Percentiles rank a stretch among this genome's conserved stretches.
Conservation (phyloP, 2,888 invertebrate genomes). For the Drosophila koepferae region DNA sequence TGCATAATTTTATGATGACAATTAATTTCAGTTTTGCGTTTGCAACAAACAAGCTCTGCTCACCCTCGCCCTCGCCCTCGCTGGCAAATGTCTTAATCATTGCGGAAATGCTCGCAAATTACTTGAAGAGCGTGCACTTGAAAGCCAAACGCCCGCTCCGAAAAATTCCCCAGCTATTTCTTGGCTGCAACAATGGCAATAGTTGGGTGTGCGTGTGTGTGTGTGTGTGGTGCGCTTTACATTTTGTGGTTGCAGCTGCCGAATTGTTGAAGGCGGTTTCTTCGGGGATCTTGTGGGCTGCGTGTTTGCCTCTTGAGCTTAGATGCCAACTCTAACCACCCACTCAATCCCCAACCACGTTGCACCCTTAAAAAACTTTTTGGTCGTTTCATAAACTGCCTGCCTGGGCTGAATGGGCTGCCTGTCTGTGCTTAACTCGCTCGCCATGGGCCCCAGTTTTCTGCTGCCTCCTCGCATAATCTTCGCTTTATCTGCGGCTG, state of each 20-base stretch:
- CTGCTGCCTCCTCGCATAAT: slow-evolving; percentile 19
- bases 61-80: neutral
- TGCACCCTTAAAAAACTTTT: slow-evolving; percentile 18
- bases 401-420: neutral
- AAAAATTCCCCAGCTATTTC: slow-evolving; percentile 3
- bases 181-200: slow-evolving; percentile 37
- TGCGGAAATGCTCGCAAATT: slow-evolving; percentile 58
- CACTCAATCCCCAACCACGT: neutral
- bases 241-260: slow-evolving; percentile 46
- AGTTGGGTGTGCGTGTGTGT: slow-evolving; percentile 21
- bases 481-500: slow-evolving; percentile 29
- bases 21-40: slow-evolving; percentile 64
- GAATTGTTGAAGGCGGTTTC: slow-evolving; percentile 4
- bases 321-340: neutral
- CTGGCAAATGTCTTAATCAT: slow-evolving; percentile 58
- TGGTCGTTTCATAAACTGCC: slow-evolving; percentile 36
- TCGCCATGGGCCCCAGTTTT: neutral
- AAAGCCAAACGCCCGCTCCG: slow-evolving; percentile 23
- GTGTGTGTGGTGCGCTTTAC: slow-evolving; percentile 14
- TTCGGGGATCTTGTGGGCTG: neutral
- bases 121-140: slow-evolving; percentile 50
- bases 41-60: slow-evolving; percentile 31
- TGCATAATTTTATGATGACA: slow-evolving; percentile 74
- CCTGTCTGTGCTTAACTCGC: slow-evolving; percentile 15
- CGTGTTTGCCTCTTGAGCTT: slow-evolving; percentile 19